Base-by-base conservation (phyloP, 2,797 vertebrate genomes). In the Lacerta bilineata region DNA sequence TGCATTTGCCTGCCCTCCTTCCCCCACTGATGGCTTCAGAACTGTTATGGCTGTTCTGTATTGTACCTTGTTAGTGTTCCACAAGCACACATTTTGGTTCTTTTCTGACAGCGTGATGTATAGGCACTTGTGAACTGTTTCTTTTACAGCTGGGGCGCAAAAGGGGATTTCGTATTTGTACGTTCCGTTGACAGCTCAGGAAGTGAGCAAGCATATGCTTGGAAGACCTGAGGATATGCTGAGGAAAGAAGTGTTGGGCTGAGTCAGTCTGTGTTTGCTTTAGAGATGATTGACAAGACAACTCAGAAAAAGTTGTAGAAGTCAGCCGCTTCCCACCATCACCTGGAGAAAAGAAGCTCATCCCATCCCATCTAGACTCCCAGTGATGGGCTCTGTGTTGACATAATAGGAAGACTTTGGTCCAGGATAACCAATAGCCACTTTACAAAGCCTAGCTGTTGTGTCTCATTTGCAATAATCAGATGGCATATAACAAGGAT, bases 1-100 rank as follows among this genome's bases (percentile, higher is more conserved):
- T 80, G 71, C 89, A 41, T 82, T 33, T 72, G 50, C 50, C n/a
- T 72, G 3, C 5, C 33, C 2, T 10, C 7, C 36, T 29, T 41
- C 41, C 8, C 25, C 36, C 7, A 15, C 89, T 80, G 68, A 77
- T 68, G 83, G 84, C 84, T 81, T 55, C 87, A 91, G 50, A 59
- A 84, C 82, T 90, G 90, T 83, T 25, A 90, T 94, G 89, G 89
- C 86, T 94, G 92, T 55, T 55, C 85, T 95, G 71, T 50, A 80
- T 91, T 87, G 89, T 84, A 10, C 79, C 92, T 94, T 91, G 91
- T 77, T 94, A 90, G 89, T 29, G 25, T 72, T 72, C 55, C 41
- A 89, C 92, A 86, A 83, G 77, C 87, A 18, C 25, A 78, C 0
- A 84, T 39, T 72, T 77, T 18, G 41, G 18, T 75, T 33, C 83